Conservation (phyloP, 2,888 invertebrate species). For the Cryptus viduatorius region DNA sequence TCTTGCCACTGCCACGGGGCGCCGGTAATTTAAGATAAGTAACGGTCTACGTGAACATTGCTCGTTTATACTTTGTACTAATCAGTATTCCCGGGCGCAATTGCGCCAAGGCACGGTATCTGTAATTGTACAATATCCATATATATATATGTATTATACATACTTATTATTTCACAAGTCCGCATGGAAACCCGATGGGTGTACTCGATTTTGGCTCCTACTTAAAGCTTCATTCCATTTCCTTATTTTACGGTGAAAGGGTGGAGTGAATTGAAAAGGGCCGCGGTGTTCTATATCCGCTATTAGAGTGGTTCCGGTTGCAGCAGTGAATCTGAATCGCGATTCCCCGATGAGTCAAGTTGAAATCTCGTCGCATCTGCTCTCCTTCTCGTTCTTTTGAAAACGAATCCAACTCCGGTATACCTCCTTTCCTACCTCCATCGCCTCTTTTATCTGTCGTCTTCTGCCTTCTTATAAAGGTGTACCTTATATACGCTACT, state of each 20-base stretch:
- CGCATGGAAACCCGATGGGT: not conserved
- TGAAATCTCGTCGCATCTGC: conserved; percentile 19
- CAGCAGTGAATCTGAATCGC: conserved; percentile 21
- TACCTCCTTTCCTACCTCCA: conserved; percentile 1
- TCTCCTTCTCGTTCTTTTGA: conserved; percentile 36
- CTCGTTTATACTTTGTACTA: conserved; percentile 65
- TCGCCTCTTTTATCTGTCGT: conserved; percentile 47
- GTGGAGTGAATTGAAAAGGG: not conserved
- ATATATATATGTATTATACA: conserved; percentile 3
- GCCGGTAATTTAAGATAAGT: conserved; percentile 62
- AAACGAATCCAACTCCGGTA: conserved; percentile 42
- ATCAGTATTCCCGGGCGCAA: conserved; percentile 62
- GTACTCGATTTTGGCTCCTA: not conserved
- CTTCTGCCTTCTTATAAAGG: conserved; percentile 41
- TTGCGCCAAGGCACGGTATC: conserved; percentile 59
- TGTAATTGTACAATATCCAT: conserved; percentile 28
- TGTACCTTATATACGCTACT: conserved; percentile 40
- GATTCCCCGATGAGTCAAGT: conserved; percentile 37
- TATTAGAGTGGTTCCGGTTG: conserved; percentile 27
- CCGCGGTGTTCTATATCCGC: conserved; percentile 20
- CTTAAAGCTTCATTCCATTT: conserved; percentile 3
- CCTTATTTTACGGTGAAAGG: not conserved
- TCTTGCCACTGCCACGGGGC: conserved; percentile 38
- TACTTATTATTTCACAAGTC: conserved; percentile 32
- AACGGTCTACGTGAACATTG: conserved; percentile 65